Conservation (phyloP, 2,797 vertebrate species). For the Amblyopsis hoosieri region DNA sequence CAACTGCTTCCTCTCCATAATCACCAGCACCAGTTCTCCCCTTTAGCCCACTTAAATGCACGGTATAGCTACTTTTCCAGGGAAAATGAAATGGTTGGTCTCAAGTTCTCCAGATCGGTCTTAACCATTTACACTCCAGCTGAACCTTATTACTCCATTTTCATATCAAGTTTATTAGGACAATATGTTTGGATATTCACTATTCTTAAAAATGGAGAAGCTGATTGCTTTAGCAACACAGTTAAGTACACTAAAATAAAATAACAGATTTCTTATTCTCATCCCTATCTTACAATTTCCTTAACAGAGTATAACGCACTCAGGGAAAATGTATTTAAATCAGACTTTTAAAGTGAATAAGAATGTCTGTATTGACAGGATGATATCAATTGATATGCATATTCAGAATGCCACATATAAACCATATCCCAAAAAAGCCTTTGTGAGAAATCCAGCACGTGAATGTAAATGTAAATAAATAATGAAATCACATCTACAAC, state of each 20-base stretch:
- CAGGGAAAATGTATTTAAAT: too few species aligned
- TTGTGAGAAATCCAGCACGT: not conserved
- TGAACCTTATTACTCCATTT: not conserved
- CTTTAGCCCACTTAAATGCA: constrained; percentile 62
- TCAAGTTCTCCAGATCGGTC: constrained; percentile 56
- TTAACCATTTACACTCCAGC: constrained; percentile 42
- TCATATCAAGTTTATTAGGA: constrained; percentile 2
- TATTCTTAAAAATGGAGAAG: constrained; percentile 6
- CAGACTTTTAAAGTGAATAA: too few species aligned
- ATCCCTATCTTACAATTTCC: too few species aligned
- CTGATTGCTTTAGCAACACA: constrained; percentile 2
- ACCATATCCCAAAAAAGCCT: not conserved
- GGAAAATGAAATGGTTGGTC: constrained; percentile 45
- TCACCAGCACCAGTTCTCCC: constrained; percentile 61
- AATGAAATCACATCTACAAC: too few species aligned
- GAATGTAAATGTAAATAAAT: too few species aligned
- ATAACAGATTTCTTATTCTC: too few species aligned
- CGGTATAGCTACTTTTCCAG: constrained; percentile 54
- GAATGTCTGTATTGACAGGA: too few species aligned
- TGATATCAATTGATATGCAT: not conserved
- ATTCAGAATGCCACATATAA: not conserved
- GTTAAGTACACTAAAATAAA: too few species aligned
- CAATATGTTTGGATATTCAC: constrained; percentile 4
- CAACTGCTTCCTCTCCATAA: constrained; percentile 68
- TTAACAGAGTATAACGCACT: too few species aligned